Evolutionary conservation across 2,113 vertebrate genomes (phyloP), one percentile per base, ranked within the genome.

Genomic region (Leptodactylus fuscus): DNA sequence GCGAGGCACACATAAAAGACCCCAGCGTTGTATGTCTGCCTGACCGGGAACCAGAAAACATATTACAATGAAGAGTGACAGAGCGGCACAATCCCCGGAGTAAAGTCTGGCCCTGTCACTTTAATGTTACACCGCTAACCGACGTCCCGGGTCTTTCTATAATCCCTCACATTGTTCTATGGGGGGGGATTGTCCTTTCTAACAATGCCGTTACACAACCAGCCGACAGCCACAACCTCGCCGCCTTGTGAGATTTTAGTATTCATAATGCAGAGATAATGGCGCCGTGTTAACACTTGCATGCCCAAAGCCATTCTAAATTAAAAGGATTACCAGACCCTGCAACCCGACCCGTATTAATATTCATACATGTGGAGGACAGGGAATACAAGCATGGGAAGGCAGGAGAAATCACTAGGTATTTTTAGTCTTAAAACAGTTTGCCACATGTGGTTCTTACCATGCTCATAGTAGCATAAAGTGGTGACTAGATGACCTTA

Each of bases 21-120:
- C 32, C 32, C 24, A 13, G 36, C 20, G 49, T 24, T 70, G 34
- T 74, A 41, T 3, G 67, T 24, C 10, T 49, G 71, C 24, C 71
- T 15, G 24, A 48, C 44, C 18, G 32, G 34, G 24, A 24, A 70
- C 24, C 5, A 34, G 41, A 44, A 34, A 4, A 20, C 12, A 34
- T 7, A 46, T 18, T 5, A 36, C 18, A 81, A 83, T 83, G n/a
- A 38, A n/a, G 34, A 38, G 49, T 73, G 81, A 83, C 51, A 44
- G 67, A 22, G 69, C 29, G 34, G 48, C 29, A 38, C 76, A 44
- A 9, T 29, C 16, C 41, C 29, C 16, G 29, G 8, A 75, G 24
- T 29, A 27, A 41, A 48, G 12, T 29, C 12, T 29, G 18, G 32
- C 20, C n/a, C 75, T 79, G 76, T 79, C 76, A 70, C 80, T 81